Percentiles rank a stretch among this genome's conserved stretches.
Evolutionary conservation across 37 sponge, comb jelly and placozoan genomes (phyloP).

Genomic region (Theonella swinhoei): DNA sequence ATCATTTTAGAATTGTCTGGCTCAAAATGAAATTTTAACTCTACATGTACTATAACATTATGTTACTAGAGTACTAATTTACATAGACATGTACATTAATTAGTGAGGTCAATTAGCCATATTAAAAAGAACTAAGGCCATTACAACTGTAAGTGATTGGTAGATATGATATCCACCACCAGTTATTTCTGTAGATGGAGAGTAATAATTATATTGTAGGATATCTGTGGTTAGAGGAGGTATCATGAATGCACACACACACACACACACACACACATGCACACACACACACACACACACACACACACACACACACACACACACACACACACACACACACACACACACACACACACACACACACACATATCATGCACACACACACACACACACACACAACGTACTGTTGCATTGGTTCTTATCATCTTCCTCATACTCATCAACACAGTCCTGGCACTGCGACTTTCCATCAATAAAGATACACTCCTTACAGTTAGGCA

Average conservation of each 20-base stretch:
- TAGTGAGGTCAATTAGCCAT: background rate
- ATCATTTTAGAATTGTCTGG: background rate
- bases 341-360: too few species aligned
- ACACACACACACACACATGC: constrained; percentile 10
- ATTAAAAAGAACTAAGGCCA: background rate
- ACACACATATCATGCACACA: too few species aligned
- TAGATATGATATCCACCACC: background rate
- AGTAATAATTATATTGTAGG: background rate
- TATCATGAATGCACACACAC: background rate
- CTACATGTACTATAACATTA: too few species aligned
- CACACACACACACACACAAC: too few species aligned
- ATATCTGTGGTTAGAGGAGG: background rate
- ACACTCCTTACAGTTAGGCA: too few species aligned
- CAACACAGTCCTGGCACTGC: too few species aligned
- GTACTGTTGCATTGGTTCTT: too few species aligned
- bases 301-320: constrained; percentile 9
- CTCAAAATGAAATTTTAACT: background rate
- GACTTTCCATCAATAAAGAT: too few species aligned
- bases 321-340: background rate
- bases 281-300: background rate
- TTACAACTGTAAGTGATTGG: background rate
- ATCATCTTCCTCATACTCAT: too few species aligned
- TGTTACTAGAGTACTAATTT: too few species aligned
- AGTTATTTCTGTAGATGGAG: background rate
- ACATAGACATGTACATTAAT: background rate